Percentiles rank a stretch among this genome's conserved stretches.
phyloP scores from a whole-genome alignment of 2,888 invertebrate species.

The Euproctis similis region DNA sequence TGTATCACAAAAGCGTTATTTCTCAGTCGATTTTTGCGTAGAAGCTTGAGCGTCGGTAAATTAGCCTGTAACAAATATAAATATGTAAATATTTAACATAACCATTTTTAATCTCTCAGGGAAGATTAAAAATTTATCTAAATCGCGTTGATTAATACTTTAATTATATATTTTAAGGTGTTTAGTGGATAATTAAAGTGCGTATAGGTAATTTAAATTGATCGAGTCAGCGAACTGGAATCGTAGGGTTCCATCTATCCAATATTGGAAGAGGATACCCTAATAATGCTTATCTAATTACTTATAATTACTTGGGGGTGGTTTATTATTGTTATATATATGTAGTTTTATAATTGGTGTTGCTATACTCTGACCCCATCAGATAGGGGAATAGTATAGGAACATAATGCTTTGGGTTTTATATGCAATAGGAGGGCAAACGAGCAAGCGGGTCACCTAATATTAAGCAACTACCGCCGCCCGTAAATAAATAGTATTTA shows the following conservation, averaged over 20 bases:
- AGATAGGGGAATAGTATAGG: no score
- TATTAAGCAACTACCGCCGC: no score
- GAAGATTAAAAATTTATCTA: conserved; percentile 6
- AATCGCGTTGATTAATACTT: background rate
- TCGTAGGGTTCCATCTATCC: conserved; percentile 10
- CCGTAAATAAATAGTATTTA: no score
- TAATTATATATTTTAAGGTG: conserved; percentile 4
- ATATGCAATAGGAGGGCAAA: no score
- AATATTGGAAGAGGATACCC: conserved; percentile 21
- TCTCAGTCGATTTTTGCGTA: conserved; percentile 35
- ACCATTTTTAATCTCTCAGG: conserved; percentile 9
- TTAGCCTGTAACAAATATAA: conserved; percentile 45
- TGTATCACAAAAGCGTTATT: conserved; percentile 42
- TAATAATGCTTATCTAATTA: conserved; percentile 17
- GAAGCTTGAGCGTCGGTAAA: conserved; percentile 23
- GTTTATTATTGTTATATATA: no score
- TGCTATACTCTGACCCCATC: no score
- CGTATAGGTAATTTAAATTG: conserved; percentile 17
- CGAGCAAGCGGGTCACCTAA: no score
- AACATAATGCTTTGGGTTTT: no score
- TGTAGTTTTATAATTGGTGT: no score
- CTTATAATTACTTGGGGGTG: conserved; percentile 6
- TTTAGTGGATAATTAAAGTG: conserved; percentile 12
- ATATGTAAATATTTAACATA: no score
- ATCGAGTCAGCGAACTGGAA: conserved; percentile 11